A percentile compares a stretch with the other conserved stretches of the same genome.
Evolutionary conservation across 2,113 vertebrate genomes (phyloP).

Genomic region (Siniperca knerii): DNA sequence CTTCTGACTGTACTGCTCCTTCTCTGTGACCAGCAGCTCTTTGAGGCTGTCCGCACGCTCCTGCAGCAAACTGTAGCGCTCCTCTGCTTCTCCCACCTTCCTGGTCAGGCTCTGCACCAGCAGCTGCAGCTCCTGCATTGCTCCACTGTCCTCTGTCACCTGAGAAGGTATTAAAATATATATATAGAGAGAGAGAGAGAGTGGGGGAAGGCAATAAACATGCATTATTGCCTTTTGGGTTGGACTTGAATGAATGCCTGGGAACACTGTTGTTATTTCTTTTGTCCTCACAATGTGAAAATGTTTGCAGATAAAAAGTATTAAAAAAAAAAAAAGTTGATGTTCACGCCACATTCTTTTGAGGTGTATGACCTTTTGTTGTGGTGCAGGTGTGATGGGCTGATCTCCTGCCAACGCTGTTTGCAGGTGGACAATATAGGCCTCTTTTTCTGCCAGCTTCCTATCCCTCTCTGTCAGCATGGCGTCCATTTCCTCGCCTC

Average conservation of each 20-base stretch:
- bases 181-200: neutral
- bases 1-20: constrained; percentile 85
- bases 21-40: constrained; percentile 85
- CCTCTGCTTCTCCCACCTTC: constrained; percentile 90
- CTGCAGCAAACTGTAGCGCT: constrained; percentile 88
- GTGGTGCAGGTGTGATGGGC: constrained; percentile 55
- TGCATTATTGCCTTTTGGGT: neutral
- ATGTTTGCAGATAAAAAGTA: neutral
- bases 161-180: constrained; percentile 39
- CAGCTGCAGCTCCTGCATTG: constrained; percentile 85
- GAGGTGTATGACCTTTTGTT: constrained; percentile 75
- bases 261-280: neutral
- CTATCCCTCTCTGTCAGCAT: constrained; percentile 89
- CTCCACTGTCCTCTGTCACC: constrained; percentile 67
- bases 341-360: neutral
- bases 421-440: constrained; percentile 90
- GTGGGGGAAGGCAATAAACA: neutral
- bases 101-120: constrained; percentile 89
- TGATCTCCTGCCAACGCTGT: constrained; percentile 75
- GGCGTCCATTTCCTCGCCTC: constrained; percentile 88
- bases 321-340: no score
- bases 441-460: constrained; percentile 89
- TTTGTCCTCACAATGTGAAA: neutral
- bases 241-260: neutral
- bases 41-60: constrained; percentile 87